phyloP scores from a whole-genome alignment of 2,888 invertebrate species.

The Bembecia ichneumoniformis region DNA sequence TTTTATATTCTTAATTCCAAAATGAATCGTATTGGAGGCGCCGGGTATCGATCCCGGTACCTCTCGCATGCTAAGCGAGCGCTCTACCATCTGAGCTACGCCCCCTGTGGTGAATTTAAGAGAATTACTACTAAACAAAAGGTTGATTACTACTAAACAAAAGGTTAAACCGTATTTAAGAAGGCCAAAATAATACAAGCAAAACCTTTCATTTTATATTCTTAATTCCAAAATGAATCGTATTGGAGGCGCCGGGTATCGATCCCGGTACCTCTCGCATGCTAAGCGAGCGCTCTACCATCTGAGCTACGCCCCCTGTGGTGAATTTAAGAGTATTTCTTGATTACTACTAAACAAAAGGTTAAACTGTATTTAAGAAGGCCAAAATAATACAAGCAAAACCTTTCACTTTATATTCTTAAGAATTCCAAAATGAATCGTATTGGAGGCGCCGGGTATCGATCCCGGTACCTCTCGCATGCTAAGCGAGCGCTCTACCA shows the following conservation, averaged over 20 bases:
- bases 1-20: neutral
- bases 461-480: constrained; percentile 72
- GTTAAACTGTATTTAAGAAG: no score
- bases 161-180: no score
- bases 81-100: constrained; percentile 74
- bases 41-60: constrained; percentile 72
- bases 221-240: no score
- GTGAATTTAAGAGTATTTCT: neutral
- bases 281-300: constrained; percentile 73
- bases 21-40: constrained; percentile 45
- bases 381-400: no score
- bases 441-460: constrained; percentile 69
- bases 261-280: constrained; percentile 72
- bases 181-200: no score
- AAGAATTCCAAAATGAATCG: neutral
- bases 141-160: no score
- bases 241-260: constrained; percentile 72
- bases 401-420: no score
- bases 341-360: neutral
- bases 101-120: constrained; percentile 35
- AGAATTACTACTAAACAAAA: no score
- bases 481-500: constrained; percentile 73
- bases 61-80: constrained; percentile 73
- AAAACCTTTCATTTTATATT: no score
- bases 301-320: constrained; percentile 69